These are phyloP conservation scores for Cephalopterus ornatus DNA, from an alignment of 2,113 vertebrate genomes.

Conservation along the genomic window DNA sequence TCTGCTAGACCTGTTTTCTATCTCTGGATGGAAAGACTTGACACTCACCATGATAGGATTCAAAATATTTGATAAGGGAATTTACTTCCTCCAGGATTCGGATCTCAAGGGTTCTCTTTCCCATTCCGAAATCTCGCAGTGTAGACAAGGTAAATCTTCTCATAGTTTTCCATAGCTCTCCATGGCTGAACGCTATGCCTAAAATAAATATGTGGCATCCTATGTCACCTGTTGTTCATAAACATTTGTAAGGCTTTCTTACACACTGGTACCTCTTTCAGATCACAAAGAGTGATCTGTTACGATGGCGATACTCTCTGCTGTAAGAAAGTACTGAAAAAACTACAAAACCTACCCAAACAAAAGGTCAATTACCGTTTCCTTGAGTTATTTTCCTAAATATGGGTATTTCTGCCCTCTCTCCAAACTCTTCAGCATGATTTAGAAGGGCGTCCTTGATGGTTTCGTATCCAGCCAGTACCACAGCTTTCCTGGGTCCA, in stretches of 20 bases:
- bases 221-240: not conserved
- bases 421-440: constrained; percentile 79
- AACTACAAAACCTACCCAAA: not conserved
- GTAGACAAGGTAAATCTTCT: constrained; percentile 72
- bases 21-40: not conserved
- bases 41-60: constrained; percentile 54
- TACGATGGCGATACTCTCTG: not conserved
- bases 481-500: constrained; percentile 76
- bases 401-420: constrained; percentile 71
- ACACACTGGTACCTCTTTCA: not conserved
- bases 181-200: constrained; percentile 70
- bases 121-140: constrained; percentile 70
- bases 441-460: constrained; percentile 80
- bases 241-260: not conserved
- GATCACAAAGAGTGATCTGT: not conserved
- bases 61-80: constrained; percentile 57
- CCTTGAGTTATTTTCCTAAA: constrained; percentile 62
- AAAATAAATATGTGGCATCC: not conserved
- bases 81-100: constrained; percentile 68
- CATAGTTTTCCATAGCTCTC: constrained; percentile 68
- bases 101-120: constrained; percentile 64
- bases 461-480: constrained; percentile 78
- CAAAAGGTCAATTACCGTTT: constrained; percentile 66
- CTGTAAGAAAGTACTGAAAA: not conserved
- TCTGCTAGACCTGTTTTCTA: not conserved